phyloP scores from a whole-genome alignment of 2,797 vertebrate species.

The Protosalanx chinensis region DNA sequence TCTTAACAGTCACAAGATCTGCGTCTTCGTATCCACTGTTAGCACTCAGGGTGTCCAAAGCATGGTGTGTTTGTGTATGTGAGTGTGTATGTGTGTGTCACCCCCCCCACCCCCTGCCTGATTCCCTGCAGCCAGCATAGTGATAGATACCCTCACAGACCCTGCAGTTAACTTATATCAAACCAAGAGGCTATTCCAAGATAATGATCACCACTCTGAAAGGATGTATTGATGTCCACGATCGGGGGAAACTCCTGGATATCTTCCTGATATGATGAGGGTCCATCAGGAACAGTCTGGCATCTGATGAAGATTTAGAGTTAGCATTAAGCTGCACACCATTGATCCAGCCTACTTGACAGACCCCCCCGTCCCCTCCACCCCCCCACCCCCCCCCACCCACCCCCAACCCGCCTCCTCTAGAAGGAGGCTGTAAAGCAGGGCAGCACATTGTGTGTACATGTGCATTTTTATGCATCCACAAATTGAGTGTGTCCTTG shows the following conservation, averaged over 20 bases:
- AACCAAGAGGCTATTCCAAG: conserved; percentile 43
- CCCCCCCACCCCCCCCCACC: too few relatives aligned
- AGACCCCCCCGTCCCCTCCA: conserved; percentile 10
- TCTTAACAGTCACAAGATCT: conserved; percentile 53
- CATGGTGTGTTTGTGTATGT: conserved; percentile 19
- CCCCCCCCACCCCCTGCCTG: conserved; percentile 18
- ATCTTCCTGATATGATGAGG: conserved; percentile 51
- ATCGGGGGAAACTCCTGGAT: conserved; percentile 30
- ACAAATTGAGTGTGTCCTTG: background rate
- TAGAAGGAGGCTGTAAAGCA: conserved; percentile 36
- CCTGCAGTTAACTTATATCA: conserved; percentile 50
- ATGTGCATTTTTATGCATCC: background rate
- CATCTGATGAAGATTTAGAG: conserved; percentile 62
- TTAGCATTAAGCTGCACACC: conserved; percentile 41
- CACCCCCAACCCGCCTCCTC: conserved; percentile 12
- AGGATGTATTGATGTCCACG: conserved; percentile 55
- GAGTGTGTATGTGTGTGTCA: conserved; percentile 27
- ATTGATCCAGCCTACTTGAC: conserved; percentile 48
- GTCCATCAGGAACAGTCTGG: conserved; percentile 51
- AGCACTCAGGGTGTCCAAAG: conserved; percentile 54
- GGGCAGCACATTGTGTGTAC: background rate
- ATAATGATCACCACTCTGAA: conserved; percentile 55
- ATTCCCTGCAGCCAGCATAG: conserved; percentile 13
- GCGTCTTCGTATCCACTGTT: conserved; percentile 58
- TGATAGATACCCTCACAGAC: conserved; percentile 36